These are phyloP conservation scores for Cygnus atratus DNA, from an alignment of 2,113 vertebrate species.

Conservation along the genomic window DNA sequence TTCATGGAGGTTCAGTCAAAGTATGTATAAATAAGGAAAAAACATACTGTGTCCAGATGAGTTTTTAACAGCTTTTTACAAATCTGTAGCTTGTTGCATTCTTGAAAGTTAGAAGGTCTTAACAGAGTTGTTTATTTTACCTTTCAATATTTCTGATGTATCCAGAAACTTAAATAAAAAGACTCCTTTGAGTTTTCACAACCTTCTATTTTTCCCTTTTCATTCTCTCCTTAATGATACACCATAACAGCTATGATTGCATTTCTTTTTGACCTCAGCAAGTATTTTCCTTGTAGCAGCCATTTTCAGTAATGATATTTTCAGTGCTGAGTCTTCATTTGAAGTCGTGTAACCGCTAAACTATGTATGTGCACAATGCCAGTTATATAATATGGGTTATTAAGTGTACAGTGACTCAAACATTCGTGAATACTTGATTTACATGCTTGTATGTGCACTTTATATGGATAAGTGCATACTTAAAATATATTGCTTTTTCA, in stretches of 20 bases:
- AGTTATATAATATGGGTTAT: neutral
- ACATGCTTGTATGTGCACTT: neutral
- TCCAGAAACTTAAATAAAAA: neutral
- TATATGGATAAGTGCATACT: neutral
- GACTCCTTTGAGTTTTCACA: neutral
- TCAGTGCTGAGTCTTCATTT: neutral
- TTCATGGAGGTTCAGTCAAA: conserved; percentile 94
- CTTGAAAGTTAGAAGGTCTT: neutral
- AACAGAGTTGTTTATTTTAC: neutral
- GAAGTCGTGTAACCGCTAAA: neutral
- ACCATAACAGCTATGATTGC: neutral
- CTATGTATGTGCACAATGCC: neutral
- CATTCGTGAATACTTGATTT: neutral
- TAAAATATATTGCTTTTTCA: neutral
- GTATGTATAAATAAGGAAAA: conserved; percentile 75
- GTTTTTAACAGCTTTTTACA: neutral
- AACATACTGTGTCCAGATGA: neutral
- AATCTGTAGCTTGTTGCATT: neutral
- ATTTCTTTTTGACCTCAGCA: neutral
- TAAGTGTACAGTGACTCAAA: neutral
- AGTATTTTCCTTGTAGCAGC: neutral
- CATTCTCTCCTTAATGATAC: neutral
- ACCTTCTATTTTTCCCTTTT: neutral
- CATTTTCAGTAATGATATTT: neutral
- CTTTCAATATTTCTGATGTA: neutral